Conservation (phyloP, 2,797 vertebrate genomes). For the Babyrousa celebensis region DNA sequence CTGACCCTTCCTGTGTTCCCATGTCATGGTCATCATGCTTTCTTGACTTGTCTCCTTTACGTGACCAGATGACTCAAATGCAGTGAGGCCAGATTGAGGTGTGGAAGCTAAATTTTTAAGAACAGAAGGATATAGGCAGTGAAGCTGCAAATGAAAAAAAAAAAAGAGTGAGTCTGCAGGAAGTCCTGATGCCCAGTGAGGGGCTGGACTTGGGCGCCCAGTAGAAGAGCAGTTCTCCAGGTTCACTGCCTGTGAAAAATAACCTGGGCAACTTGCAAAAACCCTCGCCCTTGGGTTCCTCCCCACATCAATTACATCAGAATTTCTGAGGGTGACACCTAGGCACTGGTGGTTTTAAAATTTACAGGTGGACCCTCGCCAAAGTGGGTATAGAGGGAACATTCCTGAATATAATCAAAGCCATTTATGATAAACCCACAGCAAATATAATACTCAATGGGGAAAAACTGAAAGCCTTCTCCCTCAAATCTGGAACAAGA, state of each 20-base stretch:
- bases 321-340: not conserved
- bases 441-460: too few relatives aligned
- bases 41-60: not conserved
- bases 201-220: not conserved
- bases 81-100: not conserved
- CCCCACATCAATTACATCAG: not conserved
- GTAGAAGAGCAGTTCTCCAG: not conserved
- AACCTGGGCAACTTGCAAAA: not conserved
- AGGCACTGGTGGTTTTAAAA: not conserved
- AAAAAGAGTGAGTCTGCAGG: not conserved
- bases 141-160: not conserved
- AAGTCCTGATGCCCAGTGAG: not conserved
- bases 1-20: not conserved
- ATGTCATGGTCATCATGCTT: not conserved
- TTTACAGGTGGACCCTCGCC: not conserved
- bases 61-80: not conserved
- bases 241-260: not conserved
- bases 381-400: too few relatives aligned
- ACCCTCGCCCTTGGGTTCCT: not conserved
- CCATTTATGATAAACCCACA: too few relatives aligned
- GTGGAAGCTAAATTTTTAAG: not conserved
- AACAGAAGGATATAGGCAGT: not conserved
- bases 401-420: too few relatives aligned
- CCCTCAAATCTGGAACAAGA: too few relatives aligned
- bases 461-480: too few relatives aligned